Percentiles rank a stretch among this genome's conserved stretches.
Evolutionary conservation across 2,113 vertebrate genomes (phyloP).

Genomic region (Polypterus bichir): DNA sequence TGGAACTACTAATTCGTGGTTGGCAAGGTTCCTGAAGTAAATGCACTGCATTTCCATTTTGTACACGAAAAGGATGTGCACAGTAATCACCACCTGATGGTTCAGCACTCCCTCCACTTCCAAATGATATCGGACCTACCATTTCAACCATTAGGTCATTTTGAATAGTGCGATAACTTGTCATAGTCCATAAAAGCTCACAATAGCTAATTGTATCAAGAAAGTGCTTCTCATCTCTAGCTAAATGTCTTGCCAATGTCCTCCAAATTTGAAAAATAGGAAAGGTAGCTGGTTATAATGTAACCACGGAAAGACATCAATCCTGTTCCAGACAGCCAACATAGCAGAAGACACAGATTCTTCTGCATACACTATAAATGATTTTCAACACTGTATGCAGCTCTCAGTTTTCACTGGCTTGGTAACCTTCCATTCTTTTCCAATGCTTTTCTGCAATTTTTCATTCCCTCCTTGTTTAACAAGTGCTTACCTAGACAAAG

Average conservation of each 20-base stretch:
- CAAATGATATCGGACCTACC: slow-evolving; percentile 5
- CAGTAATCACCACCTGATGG: slow-evolving; percentile 24
- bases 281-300: background rate
- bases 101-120: slow-evolving; percentile 16
- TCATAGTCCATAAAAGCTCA: slow-evolving; percentile 56
- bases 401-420: too few relatives aligned
- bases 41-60: slow-evolving; percentile 33
- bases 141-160: slow-evolving; percentile 52
- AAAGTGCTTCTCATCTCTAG: slow-evolving; percentile 43
- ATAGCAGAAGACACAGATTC: too few relatives aligned
- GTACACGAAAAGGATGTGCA: slow-evolving; percentile 34
- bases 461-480: too few relatives aligned
- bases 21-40: slow-evolving; percentile 8
- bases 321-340: too few relatives aligned
- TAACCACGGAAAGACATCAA: too few relatives aligned
- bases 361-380: too few relatives aligned
- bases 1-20: slow-evolving; percentile 33
- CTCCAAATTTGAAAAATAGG: background rate
- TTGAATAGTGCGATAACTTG: slow-evolving; percentile 62
- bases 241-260: slow-evolving; percentile 5
- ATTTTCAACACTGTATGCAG: too few relatives aligned
- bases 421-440: too few relatives aligned
- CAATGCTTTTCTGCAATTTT: too few relatives aligned
- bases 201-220: slow-evolving; percentile 31
- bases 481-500: too few relatives aligned